A percentile compares a stretch with the other conserved stretches of the same genome.
phyloP scores from a whole-genome alignment of 2,797 vertebrate genomes.

The Bovichtus variegatus region DNA sequence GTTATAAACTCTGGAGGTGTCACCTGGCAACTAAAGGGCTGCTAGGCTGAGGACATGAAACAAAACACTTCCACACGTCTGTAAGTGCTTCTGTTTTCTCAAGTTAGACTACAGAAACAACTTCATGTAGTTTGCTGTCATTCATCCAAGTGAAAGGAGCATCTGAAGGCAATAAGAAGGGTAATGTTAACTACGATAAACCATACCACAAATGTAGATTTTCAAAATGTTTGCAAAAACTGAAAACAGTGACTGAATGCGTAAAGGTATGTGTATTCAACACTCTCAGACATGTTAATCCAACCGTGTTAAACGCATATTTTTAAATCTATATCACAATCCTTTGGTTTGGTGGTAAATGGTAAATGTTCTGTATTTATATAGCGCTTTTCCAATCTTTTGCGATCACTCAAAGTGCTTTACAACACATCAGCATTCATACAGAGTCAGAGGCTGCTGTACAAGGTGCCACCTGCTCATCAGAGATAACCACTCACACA shows the following conservation, averaged over 20 bases:
- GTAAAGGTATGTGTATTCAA: not conserved
- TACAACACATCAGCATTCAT: too few species aligned
- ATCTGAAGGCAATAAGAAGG: not conserved
- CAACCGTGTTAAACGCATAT: not conserved
- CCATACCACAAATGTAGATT: not conserved
- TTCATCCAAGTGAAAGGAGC: slow-evolving; percentile 2
- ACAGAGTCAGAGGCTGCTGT: too few species aligned
- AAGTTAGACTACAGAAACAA: not conserved
- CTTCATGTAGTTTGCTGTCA: slow-evolving; percentile 15
- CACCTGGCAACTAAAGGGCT: slow-evolving; percentile 55
- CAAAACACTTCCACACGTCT: not conserved
- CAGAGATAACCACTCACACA: too few species aligned
- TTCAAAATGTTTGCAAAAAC: not conserved
- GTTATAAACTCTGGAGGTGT: slow-evolving; percentile 45
- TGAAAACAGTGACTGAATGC: not conserved
- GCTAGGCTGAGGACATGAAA: slow-evolving; percentile 30
- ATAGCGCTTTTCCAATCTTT: too few species aligned
- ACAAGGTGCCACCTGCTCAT: too few species aligned
- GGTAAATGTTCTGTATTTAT: too few species aligned
- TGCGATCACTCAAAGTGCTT: too few species aligned
- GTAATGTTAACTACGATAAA: slow-evolving; percentile 8
- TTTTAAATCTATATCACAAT: not conserved
- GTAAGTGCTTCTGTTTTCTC: slow-evolving; percentile 1
- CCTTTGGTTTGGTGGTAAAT: not conserved
- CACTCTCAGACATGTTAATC: not conserved